These are phyloP conservation scores for Palythoa heliodiscus DNA, from an alignment of 92 coral and sea anemone genomes.

Conservation along the genomic window DNA sequence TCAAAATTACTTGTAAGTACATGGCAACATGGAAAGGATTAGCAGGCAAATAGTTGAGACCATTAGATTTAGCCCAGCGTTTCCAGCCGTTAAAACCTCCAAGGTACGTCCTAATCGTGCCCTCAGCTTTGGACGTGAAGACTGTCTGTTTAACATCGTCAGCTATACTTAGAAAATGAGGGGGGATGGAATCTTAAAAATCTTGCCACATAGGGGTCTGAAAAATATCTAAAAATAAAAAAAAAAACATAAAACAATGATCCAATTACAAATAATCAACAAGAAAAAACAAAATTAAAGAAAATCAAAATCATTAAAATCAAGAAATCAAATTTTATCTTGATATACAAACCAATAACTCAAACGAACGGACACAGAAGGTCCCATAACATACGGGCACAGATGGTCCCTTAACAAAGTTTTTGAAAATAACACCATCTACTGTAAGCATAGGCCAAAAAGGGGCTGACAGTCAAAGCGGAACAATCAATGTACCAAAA, in stretches of 20 bases:
- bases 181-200: slow-evolving; percentile 32
- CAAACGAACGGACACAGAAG: no score
- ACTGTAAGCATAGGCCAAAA: slow-evolving; percentile 63
- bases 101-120: slow-evolving; percentile 28
- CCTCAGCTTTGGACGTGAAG: slow-evolving; percentile 25
- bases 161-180: slow-evolving; percentile 8
- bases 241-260: no score
- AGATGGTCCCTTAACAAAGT: neutral
- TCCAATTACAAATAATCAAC: no score
- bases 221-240: slow-evolving; percentile 13
- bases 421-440: slow-evolving; percentile 34
- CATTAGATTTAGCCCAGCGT: slow-evolving; percentile 28
- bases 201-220: slow-evolving; percentile 44
- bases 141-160: slow-evolving; percentile 38
- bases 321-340: no score
- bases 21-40: slow-evolving; percentile 57
- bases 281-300: no score
- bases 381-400: no score
- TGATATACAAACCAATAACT: neutral
- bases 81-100: slow-evolving; percentile 54
- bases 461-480: slow-evolving; percentile 59
- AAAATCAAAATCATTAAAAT: no score
- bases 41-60: slow-evolving; percentile 31
- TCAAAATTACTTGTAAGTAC: slow-evolving; percentile 38
- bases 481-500: slow-evolving; percentile 58